These are phyloP conservation scores for Pelobates cultripes DNA, from an alignment of 2,797 vertebrate genomes.

Conservation along the genomic window DNA sequence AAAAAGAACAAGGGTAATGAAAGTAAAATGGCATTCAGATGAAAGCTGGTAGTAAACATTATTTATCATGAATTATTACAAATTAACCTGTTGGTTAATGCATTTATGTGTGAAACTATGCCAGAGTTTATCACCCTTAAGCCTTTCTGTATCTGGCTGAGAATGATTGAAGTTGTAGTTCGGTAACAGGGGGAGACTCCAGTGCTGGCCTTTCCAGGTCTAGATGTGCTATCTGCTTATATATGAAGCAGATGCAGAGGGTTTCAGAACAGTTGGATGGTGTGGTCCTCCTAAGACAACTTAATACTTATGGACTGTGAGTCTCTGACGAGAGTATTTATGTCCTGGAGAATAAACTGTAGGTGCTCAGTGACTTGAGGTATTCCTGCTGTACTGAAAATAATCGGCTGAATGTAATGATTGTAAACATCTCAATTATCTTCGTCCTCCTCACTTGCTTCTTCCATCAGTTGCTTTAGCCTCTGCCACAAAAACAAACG, in stretches of 20 bases:
- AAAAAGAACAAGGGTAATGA: no score
- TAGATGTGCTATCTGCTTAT: background rate
- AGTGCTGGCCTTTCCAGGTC: background rate
- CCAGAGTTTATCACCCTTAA: background rate
- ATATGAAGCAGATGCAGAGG: background rate
- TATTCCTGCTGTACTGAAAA: background rate
- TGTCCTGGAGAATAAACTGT: background rate
- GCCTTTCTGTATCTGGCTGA: background rate
- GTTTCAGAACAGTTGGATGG: background rate
- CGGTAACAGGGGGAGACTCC: background rate
- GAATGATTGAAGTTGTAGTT: background rate
- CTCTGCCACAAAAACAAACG: constrained; percentile 12
- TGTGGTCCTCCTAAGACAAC: background rate
- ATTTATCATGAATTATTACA: no score
- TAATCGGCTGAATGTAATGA: background rate
- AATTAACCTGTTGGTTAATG: no score
- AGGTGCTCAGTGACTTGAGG: background rate
- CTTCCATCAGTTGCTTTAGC: background rate
- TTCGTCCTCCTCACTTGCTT: background rate
- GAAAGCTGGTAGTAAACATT: no score
- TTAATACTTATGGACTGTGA: background rate
- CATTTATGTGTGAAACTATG: no score
- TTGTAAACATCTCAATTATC: background rate
- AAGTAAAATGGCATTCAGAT: no score
- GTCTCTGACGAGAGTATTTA: background rate